phyloP scores from a whole-genome alignment of 2,797 vertebrate species.

The Fringilla coelebs region DNA sequence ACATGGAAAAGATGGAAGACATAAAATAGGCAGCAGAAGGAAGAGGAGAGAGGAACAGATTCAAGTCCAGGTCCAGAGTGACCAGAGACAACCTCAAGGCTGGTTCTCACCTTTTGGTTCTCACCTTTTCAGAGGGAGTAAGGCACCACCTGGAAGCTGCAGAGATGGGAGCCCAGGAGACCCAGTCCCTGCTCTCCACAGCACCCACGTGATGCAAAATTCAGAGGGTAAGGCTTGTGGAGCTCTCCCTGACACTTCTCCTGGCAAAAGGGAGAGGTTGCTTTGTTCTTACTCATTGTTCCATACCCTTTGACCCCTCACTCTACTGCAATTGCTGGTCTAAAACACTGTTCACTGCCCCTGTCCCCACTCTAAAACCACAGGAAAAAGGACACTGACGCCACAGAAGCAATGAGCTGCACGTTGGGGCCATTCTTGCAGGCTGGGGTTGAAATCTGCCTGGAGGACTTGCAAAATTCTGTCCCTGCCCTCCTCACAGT shows the following conservation, averaged over 20 bases:
- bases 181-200: background rate
- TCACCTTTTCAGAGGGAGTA: background rate
- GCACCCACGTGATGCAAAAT: background rate
- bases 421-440: rapidly evolving
- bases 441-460: background rate
- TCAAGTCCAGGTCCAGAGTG: background rate
- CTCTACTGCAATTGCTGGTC: background rate
- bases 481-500: background rate
- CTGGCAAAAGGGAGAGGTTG: background rate
- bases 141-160: background rate
- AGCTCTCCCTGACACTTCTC: background rate
- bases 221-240: background rate
- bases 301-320: background rate
- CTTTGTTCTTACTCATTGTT: background rate
- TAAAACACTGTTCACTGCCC: background rate
- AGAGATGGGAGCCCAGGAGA: background rate
- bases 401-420: rapidly evolving
- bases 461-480: background rate
- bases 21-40: background rate
- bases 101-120: background rate
- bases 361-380: background rate
- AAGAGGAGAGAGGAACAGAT: background rate
- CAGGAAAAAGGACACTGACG: background rate
- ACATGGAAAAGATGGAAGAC: background rate
- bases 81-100: background rate